These are phyloP conservation scores for Myanophis thanlyinensis DNA, from an alignment of 2,113 vertebrate species.

Conservation along the genomic window DNA sequence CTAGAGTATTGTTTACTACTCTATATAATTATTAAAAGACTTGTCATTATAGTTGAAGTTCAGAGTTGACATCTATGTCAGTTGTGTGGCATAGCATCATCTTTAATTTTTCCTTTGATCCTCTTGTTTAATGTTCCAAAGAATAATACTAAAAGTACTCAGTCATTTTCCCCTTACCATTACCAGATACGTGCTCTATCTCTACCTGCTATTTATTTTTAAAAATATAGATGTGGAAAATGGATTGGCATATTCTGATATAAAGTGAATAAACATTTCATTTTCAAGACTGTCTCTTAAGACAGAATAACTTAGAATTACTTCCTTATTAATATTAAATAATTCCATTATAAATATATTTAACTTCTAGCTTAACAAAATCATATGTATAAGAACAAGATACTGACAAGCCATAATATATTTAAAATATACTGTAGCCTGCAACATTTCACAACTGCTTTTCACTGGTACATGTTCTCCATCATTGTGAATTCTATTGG, in stretches of 20 bases:
- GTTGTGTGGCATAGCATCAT: constrained; percentile 55
- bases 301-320: neutral
- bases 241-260: neutral
- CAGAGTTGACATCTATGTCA: constrained; percentile 66
- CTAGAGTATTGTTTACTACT: constrained; percentile 69
- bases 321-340: neutral
- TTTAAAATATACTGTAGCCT: neutral
- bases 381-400: neutral
- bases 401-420: neutral
- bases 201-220: constrained; percentile 27
- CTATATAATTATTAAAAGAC: constrained; percentile 77
- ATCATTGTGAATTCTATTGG: neutral
- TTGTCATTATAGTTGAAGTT: constrained; percentile 78
- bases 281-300: neutral
- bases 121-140: constrained; percentile 53
- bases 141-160: constrained; percentile 50
- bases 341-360: constrained; percentile 11
- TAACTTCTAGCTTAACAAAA: neutral
- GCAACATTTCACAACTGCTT: neutral
- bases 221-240: neutral
- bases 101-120: constrained; percentile 74
- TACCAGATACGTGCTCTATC: neutral
- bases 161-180: constrained; percentile 30
- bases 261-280: neutral
- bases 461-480: neutral